Conservation (phyloP, 1,140 invertebrate genomes). For the Tribolium madens region DNA sequence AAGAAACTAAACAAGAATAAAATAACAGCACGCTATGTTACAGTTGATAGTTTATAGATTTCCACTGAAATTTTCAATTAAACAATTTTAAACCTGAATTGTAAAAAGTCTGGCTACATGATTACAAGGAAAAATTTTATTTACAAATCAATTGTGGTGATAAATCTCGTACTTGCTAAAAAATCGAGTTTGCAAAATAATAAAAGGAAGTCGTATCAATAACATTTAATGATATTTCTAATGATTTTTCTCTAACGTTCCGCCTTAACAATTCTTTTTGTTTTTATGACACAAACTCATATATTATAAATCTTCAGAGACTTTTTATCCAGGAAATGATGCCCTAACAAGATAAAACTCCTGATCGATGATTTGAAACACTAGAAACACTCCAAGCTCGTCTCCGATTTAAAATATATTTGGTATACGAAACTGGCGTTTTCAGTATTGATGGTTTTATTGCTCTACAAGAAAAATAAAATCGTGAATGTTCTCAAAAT, state of each 20-base stretch:
- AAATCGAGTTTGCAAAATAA: neutral
- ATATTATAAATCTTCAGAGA: conserved; percentile 21
- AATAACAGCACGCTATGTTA: too few relatives aligned
- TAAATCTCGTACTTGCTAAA: too few relatives aligned
- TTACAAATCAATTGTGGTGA: too few relatives aligned
- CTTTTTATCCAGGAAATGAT: conserved; percentile 2
- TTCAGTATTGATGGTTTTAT: neutral
- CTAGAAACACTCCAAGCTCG: neutral
- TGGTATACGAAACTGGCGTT: neutral
- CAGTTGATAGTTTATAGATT: neutral
- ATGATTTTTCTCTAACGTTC: neutral
- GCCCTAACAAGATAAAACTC: conserved; percentile 11
- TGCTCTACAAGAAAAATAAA: neutral
- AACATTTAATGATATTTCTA: neutral
- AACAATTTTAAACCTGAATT: neutral
- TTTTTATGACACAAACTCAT: conserved; percentile 8
- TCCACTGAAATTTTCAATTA: neutral
- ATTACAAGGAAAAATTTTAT: too few relatives aligned
- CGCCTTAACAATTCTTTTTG: neutral
- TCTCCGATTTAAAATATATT: conserved; percentile 11
- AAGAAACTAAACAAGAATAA: too few relatives aligned
- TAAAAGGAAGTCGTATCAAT: neutral
- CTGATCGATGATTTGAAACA: conserved; percentile 13
- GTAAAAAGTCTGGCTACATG: too few relatives aligned
- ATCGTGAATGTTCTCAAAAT: neutral